Conservation (phyloP, 2,888 invertebrate genomes). For the Cantharis rufa region DNA sequence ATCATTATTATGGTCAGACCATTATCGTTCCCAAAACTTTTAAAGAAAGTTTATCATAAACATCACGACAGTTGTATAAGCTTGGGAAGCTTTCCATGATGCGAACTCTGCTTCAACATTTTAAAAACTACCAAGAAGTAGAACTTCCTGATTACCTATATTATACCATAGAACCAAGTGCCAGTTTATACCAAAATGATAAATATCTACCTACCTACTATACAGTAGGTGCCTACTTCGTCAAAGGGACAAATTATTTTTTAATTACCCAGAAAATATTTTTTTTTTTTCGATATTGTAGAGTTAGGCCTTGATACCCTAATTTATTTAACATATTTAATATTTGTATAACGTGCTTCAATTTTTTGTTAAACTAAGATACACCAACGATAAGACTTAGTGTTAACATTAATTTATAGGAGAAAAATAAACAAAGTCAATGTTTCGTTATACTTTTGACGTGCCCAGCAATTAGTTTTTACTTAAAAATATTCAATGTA, state of each 20-base stretch:
- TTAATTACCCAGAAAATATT: neutral
- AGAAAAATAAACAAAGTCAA: neutral
- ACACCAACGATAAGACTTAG: neutral
- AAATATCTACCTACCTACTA: neutral
- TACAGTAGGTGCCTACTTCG: neutral
- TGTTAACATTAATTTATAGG: neutral
- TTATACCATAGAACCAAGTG: no score
- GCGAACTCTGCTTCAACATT: neutral
- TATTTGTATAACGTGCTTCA: neutral
- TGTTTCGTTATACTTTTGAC: neutral
- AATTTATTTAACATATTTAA: neutral
- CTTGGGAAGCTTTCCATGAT: neutral
- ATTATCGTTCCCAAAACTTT: constrained; percentile 18
- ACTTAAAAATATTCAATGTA: constrained; percentile 8
- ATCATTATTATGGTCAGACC: constrained; percentile 41
- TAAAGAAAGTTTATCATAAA: constrained; percentile 22
- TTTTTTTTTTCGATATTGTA: neutral
- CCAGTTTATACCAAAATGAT: neutral
- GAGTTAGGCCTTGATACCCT: neutral
- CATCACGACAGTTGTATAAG: constrained; percentile 9
- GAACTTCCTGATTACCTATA: neutral
- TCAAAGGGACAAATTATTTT: neutral
- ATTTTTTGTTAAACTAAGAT: neutral
- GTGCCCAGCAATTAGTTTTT: constrained; percentile 1
- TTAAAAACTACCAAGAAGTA: neutral